Base-by-base conservation (phyloP, 2,888 invertebrate genomes). In the Scrobipalpa atriplicella region DNA sequence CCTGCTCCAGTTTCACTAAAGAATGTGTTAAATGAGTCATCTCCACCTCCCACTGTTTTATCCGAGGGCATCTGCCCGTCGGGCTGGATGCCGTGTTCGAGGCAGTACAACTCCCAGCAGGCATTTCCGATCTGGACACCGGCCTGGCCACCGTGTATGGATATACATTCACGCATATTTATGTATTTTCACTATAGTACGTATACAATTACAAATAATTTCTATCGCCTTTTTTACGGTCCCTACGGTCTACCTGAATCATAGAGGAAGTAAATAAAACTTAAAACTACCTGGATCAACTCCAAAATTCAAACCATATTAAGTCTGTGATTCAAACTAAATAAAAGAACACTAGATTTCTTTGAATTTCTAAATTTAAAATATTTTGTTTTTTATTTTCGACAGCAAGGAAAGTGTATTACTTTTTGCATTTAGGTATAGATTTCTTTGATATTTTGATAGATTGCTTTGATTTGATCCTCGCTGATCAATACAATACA, bases 1-100 rank as follows among this genome's bases (percentile, higher is more conserved):
- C 98, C 99, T 65, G 98, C 96, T 51, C 98, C 98, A 10, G 98
- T 99, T 90, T 99, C 98, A 78, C 96, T 96, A 94, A 97, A 97
- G 94, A 97, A 97, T 67, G 97, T 98, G 89, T 98, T 98, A 93
- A 98, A 99, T 67, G 97, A 97, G 90, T 98, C 98, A 85, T 98
- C 98, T 66, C 97, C 97, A 68, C 97, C 97, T 67, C 97, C 97
- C 56, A 95, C 92, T 29, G 95, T 95, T 79, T 95, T 95, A 84
- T 98, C 97, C 11, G 96, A 96, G 56, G 97, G 97, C 96, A 97
- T 96, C 85, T 96, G 96, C 13, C 97, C 97, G 81, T 97, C 96
- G 43, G 97, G 96, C 84, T 96, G 96, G 78, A 97, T 97, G 38
- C 95, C 95, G 89, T 96, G 96, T 81, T 97, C 96, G 72, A 97